phyloP scores from a whole-genome alignment of 2,888 invertebrate genomes.

The Agonopterix heracliana region DNA sequence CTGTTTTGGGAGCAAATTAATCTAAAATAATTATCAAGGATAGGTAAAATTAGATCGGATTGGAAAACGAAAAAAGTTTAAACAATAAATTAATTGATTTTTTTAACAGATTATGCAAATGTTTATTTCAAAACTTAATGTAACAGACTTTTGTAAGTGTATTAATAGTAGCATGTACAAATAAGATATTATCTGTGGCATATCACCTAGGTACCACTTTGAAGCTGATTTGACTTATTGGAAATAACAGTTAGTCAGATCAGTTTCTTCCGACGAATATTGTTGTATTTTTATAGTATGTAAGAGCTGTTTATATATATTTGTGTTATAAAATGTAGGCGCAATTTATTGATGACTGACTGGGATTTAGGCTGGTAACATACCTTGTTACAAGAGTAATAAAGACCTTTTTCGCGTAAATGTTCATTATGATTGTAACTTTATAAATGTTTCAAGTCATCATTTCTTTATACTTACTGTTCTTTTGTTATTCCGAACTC shows the following conservation, averaged over 20 bases:
- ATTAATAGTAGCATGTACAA: slow-evolving; percentile 44
- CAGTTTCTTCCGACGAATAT: slow-evolving; percentile 42
- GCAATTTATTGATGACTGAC: slow-evolving; percentile 19
- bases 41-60: slow-evolving; percentile 17
- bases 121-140: not conserved
- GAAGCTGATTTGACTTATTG: slow-evolving; percentile 32
- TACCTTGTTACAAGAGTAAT: not conserved
- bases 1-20: slow-evolving; percentile 65
- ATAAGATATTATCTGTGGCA: slow-evolving; percentile 54
- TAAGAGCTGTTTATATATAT: slow-evolving; percentile 47
- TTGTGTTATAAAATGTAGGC: slow-evolving; percentile 20
- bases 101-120: not conserved
- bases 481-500: not conserved
- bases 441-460: not conserved
- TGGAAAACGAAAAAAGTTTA: slow-evolving; percentile 5
- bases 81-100: not conserved
- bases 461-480: not conserved
- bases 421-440: slow-evolving; percentile 1
- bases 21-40: slow-evolving; percentile 19
- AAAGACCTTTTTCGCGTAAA: not conserved
- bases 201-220: slow-evolving; percentile 59
- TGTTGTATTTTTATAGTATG: slow-evolving; percentile 71
- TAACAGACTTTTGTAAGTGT: slow-evolving; percentile 21
- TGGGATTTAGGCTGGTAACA: slow-evolving; percentile 1
- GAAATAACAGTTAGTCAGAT: slow-evolving; percentile 24